A percentile compares a stretch with the other conserved stretches of the same genome.
Evolutionary conservation across 64 coral and sea anemone species (phyloP).

Genomic region (Stylophora pistillata): DNA sequence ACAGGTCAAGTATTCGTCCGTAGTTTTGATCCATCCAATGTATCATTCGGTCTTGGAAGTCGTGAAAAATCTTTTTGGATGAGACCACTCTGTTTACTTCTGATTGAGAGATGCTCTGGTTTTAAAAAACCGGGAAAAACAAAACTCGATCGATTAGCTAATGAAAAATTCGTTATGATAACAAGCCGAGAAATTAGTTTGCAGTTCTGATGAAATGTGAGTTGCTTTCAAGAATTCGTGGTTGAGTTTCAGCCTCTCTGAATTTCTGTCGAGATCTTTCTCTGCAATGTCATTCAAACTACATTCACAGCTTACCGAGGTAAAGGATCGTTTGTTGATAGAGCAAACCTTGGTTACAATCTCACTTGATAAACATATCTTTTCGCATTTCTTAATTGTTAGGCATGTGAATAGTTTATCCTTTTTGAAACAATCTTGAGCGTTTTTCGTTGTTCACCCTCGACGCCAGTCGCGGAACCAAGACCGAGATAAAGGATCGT

Average conservation of each 20-base stretch:
- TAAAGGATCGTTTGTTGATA: too few species aligned
- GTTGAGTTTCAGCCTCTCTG: not conserved
- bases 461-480: not conserved
- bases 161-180: not conserved
- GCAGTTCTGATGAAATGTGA: not conserved
- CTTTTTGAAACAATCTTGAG: too few species aligned
- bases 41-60: constrained; percentile 56
- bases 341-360: too few species aligned
- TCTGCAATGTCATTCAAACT: too few species aligned
- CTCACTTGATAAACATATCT: too few species aligned
- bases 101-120: not conserved
- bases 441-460: not conserved
- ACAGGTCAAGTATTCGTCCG: constrained; percentile 61
- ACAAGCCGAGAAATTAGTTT: not conserved
- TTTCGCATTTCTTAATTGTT: too few species aligned
- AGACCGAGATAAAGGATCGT: too few species aligned
- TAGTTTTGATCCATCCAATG: constrained; percentile 64
- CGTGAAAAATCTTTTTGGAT: constrained; percentile 40
- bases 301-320: too few species aligned
- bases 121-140: not conserved
- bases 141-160: not conserved
- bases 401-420: too few species aligned
- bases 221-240: not conserved
- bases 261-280: too few species aligned
- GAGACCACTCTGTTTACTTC: not conserved